Conservation (phyloP, 2,888 invertebrate species). For the Rapana venosa region DNA sequence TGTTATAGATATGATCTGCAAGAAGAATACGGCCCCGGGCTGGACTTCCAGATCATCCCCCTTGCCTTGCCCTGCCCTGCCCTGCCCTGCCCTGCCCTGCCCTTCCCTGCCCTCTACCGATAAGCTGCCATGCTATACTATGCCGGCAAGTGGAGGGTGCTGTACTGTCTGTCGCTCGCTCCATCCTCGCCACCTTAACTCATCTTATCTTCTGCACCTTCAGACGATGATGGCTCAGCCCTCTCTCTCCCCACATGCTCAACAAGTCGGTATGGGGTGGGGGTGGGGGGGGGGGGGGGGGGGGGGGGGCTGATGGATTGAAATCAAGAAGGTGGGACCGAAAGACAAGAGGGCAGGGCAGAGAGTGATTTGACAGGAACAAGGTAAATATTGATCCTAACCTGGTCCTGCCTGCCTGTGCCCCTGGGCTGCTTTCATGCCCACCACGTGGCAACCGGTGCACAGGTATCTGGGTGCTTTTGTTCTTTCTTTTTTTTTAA, state of each 20-base stretch:
- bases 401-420: background rate
- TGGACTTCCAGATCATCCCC: background rate
- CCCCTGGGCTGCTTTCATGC: background rate
- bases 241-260: background rate
- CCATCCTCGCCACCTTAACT: conserved; percentile 25
- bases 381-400: conserved; percentile 14
- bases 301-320: background rate
- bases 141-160: conserved; percentile 38
- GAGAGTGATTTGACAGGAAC: conserved; percentile 16
- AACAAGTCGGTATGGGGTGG: background rate
- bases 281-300: background rate
- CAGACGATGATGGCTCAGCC: background rate
- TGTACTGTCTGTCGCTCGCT: no score
- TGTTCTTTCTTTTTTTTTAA: no score
- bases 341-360: background rate
- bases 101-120: conserved; percentile 10
- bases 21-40: background rate
- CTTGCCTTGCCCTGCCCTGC: background rate
- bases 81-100: no score
- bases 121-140: background rate
- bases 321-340: background rate
- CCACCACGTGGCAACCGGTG: background rate
- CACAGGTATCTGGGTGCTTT: background rate
- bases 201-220: conserved; percentile 31
- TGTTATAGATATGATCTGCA: no score